Evolutionary conservation across 2,888 invertebrate species (phyloP).

Genomic region (Pemphredon lugubris): DNA sequence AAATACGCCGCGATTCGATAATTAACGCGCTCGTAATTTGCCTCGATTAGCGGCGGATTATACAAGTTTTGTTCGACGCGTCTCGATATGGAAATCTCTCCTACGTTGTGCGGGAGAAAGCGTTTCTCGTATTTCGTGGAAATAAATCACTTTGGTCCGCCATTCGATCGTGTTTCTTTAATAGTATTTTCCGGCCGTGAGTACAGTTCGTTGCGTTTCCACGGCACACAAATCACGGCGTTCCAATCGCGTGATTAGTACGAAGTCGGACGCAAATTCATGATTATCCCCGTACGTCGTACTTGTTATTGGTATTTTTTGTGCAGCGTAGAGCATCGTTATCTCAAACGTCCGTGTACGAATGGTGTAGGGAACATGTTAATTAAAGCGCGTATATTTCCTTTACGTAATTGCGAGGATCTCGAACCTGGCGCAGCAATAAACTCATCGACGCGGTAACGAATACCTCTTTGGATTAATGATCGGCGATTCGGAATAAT

Average conservation of each 20-base stretch:
- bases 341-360: neutral
- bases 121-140: conserved; percentile 6
- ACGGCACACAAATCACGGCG: conserved; percentile 29
- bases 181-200: neutral
- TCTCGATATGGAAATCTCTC: neutral
- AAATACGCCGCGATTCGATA: too few relatives aligned
- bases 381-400: conserved; percentile 46
- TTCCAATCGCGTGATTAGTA: conserved; percentile 46
- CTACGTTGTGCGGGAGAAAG: neutral
- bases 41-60: neutral
- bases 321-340: neutral
- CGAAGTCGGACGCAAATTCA: conserved; percentile 24
- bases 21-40: conserved; percentile 8
- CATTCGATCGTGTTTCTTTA: conserved; percentile 19
- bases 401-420: conserved; percentile 51
- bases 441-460: conserved; percentile 60
- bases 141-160: conserved; percentile 34
- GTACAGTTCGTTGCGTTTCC: conserved; percentile 36
- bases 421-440: conserved; percentile 32
- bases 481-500: conserved; percentile 40
- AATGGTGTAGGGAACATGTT: conserved; percentile 30
- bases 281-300: conserved; percentile 25
- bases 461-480: conserved; percentile 51
- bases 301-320: neutral
- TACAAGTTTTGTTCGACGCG: too few relatives aligned